Conservation (phyloP, 2,888 invertebrate species). For the Galeruca laticollis region DNA sequence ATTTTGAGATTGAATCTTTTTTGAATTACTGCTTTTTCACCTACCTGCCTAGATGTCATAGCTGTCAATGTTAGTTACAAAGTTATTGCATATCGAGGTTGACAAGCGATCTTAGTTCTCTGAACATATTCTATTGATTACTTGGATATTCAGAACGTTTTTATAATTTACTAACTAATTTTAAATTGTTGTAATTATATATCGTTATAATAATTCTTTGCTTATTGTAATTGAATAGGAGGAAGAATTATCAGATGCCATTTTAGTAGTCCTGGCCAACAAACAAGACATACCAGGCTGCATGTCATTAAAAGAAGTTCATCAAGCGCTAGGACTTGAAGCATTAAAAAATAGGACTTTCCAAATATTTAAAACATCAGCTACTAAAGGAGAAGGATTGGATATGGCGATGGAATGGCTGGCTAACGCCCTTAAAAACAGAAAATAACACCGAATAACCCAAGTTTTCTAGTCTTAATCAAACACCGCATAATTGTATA, state of each 20-base stretch:
- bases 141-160: no score
- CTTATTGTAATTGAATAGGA: slow-evolving; percentile 73
- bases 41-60: no score
- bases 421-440: slow-evolving; percentile 88
- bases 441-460: slow-evolving; percentile 76
- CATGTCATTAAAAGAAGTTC: slow-evolving; percentile 96
- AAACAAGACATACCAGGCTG: slow-evolving; percentile 99
- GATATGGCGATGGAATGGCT: slow-evolving; percentile 99
- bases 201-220: no score
- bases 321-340: slow-evolving; percentile 94
- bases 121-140: no score
- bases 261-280: slow-evolving; percentile 96
- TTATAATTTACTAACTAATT: no score
- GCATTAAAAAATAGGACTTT: slow-evolving; percentile 96
- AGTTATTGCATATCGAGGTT: no score
- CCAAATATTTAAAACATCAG: slow-evolving; percentile 99
- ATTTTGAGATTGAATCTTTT: no score
- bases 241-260: slow-evolving; percentile 95
- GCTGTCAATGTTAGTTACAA: no score
- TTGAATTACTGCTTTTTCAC: no score
- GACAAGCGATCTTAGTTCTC: no score
- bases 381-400: slow-evolving; percentile 96
- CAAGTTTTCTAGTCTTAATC: slow-evolving; percentile 52
- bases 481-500: slow-evolving; percentile 39
- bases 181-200: no score